Evolutionary conservation across 2,888 invertebrate species (phyloP).

Genomic region (Spatulosminthurus flaviceps): DNA sequence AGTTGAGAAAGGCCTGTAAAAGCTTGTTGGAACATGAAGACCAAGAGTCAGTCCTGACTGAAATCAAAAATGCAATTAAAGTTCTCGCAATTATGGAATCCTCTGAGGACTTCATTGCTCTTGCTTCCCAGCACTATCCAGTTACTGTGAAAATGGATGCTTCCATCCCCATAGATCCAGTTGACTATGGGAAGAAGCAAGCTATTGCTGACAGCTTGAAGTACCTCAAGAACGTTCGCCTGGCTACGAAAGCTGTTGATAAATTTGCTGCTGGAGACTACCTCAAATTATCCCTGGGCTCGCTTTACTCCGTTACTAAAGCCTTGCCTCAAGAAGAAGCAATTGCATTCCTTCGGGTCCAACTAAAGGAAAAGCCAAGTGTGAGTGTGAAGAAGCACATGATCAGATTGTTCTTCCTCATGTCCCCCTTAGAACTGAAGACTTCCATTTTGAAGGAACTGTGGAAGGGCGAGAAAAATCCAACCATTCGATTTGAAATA

Average conservation of each 20-base stretch:
- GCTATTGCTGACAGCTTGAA: constrained; percentile 51
- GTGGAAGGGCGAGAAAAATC: constrained; percentile 52
- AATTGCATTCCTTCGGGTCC: constrained; percentile 49
- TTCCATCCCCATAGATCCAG: constrained; percentile 48
- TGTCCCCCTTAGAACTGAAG: constrained; percentile 52
- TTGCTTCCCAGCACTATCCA: constrained; percentile 48
- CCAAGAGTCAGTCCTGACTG: not conserved
- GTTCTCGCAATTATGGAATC: constrained; percentile 49
- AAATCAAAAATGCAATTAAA: constrained; percentile 47
- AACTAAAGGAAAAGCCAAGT: constrained; percentile 49
- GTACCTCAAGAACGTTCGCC: constrained; percentile 47
- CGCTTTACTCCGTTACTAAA: constrained; percentile 52
- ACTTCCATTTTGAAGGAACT: constrained; percentile 47
- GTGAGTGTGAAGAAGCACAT: constrained; percentile 58
- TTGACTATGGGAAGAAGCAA: constrained; percentile 47
- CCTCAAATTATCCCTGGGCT: constrained; percentile 55
- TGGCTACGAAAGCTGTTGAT: constrained; percentile 47
- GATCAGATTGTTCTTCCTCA: constrained; percentile 53
- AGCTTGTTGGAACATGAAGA: not conserved
- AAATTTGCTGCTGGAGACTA: constrained; percentile 59
- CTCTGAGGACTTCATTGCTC: constrained; percentile 45
- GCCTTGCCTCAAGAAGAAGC: constrained; percentile 48
- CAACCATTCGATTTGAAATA: constrained; percentile 54
- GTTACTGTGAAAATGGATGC: constrained; percentile 51
- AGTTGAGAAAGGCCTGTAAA: not conserved